Evolutionary conservation across 2,888 invertebrate genomes (phyloP), one percentile per base, ranked within the genome.

Genomic region (Cryptocephalus moraei): DNA sequence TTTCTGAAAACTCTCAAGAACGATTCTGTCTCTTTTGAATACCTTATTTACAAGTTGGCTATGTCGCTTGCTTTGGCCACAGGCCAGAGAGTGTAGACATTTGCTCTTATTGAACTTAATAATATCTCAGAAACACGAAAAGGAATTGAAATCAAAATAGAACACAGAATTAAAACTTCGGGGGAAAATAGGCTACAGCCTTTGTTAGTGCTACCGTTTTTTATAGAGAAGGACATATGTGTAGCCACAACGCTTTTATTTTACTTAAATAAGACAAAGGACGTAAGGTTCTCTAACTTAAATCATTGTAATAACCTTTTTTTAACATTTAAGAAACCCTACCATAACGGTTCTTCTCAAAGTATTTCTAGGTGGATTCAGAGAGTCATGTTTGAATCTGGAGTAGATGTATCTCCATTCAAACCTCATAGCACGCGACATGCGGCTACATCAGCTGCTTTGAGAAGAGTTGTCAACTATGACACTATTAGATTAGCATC

Each of bases 401-500:
- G 58, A 4, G 8, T 61, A 8, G 58, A 59, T 38, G 55, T 51
- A 2, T 33, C 44, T 0, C 48, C 43, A 31, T 61, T 60, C 42
- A 52, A 52, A 11, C 52, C 57, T 1, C 48, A 60, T 34, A 56
- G 53, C 32, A 60, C 59, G 10, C 46, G 58, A 8, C 59, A 60
- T 33, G 61, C 58, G 4, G 47, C 58, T 2, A 59, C 58, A 3
- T 62, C 59, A 8, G 48, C 53, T 9, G 59, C 59, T 6, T 47
- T 50, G 9, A 32, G 56, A 41, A 47, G 42, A 13, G 58, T 56
- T 1, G 43, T 61, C 11, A 50, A 40, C 33, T 43, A 56, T 41
- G 57, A 58, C 42, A 44, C 44, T 1, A 59, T 59, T 31, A 14
- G 45, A 34, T 51, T 49, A 36, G 51, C 57, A 32, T 48, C 38